Conservation (phyloP, 1,140 invertebrate species). For the Pseudobourletiella spinata region DNA sequence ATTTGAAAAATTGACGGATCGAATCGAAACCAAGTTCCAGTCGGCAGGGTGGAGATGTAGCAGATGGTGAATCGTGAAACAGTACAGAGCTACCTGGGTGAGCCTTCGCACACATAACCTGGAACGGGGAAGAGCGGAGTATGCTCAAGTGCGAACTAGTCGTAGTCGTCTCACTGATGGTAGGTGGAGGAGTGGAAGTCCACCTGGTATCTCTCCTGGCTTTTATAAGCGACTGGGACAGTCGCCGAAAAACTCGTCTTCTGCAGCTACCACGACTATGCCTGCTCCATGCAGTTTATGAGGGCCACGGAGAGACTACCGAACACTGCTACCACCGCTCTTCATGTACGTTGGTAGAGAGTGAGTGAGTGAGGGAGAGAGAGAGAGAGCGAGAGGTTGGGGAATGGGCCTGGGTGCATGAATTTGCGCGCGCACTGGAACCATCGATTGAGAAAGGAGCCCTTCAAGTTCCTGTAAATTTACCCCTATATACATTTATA, state of each 20-base stretch:
- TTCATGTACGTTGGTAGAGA: neutral
- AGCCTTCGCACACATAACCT: no score
- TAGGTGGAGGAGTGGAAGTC: constrained; percentile 1
- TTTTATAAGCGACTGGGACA: constrained; percentile 21
- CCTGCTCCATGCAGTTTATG: no score
- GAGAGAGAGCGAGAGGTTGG: constrained; percentile 6
- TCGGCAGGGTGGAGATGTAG: neutral
- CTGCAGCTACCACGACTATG: neutral
- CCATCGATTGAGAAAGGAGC: constrained; percentile 14
- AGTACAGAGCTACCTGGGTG: no score
- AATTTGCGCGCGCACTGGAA: constrained; percentile 22
- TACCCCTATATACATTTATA: neutral
- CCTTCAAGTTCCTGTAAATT: constrained; percentile 19
- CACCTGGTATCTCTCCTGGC: constrained; percentile 11
- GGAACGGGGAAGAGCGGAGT: no score
- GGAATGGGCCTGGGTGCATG: constrained; percentile 6
- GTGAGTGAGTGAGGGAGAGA: neutral
- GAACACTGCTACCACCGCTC: no score
- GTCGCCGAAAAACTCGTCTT: neutral
- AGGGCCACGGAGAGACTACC: no score
- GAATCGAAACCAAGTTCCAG: no score
- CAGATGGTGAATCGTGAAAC: neutral
- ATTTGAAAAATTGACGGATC: no score
- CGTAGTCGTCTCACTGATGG: neutral
- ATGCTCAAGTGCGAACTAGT: neutral